Evolutionary conservation across 2,888 invertebrate species (phyloP), one percentile per base, ranked within the genome.

Genomic region (Callimorpha dominula): DNA sequence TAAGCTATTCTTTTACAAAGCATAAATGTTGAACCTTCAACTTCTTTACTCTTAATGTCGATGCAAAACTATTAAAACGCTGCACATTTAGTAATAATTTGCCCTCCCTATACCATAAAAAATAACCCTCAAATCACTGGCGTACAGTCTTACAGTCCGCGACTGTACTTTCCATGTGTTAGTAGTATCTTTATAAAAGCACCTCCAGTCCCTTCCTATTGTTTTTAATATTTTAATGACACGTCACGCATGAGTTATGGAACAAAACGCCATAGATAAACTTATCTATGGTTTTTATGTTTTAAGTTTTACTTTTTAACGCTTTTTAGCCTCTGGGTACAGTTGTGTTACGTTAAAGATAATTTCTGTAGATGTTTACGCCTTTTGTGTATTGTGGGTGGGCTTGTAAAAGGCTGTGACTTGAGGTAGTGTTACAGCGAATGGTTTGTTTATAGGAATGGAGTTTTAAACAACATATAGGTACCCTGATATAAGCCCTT

Each of bases 201-300:
- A 77, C 78, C 72, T 73, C 76, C 72, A 72, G 63, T 62, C 74
- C 71, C 49, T 62, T 52, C 43, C 75, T 71, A 81, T 84, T 85
- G 84, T 83, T 85, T 85, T 86, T 78, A 84, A 85, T 82, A 83
- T 85, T 86, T 80, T 85, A 89, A 89, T 88, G 85, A 84, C 82
- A 84, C 83, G 84, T 81, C 84, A 70, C 73, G 64, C 63, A 73
- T 84, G 83, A 87, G 74, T 85, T 83, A 85, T 84, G 79, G 75
- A 31, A 60, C 42, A 69, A 74, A 79, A 75, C 75, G 68, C 78
- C 77, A 76, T 81, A 67, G 75, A 70, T 65, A 42, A 64, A 67
- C 62, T 54, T 83, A 83, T 83, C 83, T 77, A 68, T 68, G 67
- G 14, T 74, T 81, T 71, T 76, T 72, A 60, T 73, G 63, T 60